Conservation (phyloP, 2,113 vertebrate species). For the Mungos mungo region DNA sequence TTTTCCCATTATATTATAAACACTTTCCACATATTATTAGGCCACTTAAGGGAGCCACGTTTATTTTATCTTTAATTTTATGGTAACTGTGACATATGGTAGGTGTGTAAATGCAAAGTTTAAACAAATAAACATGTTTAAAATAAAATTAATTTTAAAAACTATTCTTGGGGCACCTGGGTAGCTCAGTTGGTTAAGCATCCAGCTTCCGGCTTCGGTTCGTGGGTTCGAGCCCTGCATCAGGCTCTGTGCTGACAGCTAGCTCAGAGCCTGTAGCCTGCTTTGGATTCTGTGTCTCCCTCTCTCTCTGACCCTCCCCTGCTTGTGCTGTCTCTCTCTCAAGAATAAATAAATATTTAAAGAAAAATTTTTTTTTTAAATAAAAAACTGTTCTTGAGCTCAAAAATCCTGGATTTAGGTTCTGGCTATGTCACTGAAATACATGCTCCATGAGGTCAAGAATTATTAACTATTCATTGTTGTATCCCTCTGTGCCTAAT, state of each 20-base stretch:
- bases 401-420: neutral
- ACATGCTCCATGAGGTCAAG: neutral
- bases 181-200: no score
- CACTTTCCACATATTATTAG: neutral
- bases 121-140: neutral
- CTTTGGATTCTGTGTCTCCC: no score
- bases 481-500: neutral
- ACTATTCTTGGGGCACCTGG: no score
- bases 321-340: no score
- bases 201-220: no score
- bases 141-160: neutral
- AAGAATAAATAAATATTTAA: no score
- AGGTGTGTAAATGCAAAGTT: neutral
- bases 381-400: neutral
- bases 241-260: no score
- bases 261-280: no score
- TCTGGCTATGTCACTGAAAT: neutral
- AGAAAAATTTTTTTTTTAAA: no score
- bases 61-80: conserved; percentile 28
- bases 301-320: no score
- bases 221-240: no score
- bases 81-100: neutral
- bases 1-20: neutral
- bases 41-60: neutral
- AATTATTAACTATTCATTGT: neutral